Conservation (phyloP, 2,797 vertebrate species). For the Muscicapa comitata region DNA sequence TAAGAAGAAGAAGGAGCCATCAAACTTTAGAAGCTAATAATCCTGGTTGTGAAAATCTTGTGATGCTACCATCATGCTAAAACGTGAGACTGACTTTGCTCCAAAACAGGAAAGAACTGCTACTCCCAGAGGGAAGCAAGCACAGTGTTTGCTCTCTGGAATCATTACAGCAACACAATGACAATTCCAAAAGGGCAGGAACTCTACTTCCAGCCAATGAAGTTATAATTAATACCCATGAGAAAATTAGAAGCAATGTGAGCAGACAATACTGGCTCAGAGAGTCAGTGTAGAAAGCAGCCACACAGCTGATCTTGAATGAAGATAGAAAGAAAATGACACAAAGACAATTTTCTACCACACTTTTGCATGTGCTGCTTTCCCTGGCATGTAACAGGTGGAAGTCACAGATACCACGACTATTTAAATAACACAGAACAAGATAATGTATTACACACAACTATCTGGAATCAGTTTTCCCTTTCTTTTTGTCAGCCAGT, state of each 20-base stretch:
- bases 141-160: not conserved
- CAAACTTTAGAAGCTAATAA: not conserved
- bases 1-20: too few relatives aligned
- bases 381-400: not conserved
- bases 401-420: not conserved
- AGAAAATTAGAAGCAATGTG: not conserved
- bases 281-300: not conserved
- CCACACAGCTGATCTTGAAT: not conserved
- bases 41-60: not conserved
- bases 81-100: not conserved
- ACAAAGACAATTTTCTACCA: not conserved
- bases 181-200: not conserved
- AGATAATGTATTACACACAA: not conserved
- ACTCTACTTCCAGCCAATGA: not conserved
- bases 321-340: not conserved
- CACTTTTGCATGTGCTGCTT: not conserved
- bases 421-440: not conserved
- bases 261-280: not conserved
- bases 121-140: not conserved
- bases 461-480: not conserved
- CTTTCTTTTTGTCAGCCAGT: not conserved
- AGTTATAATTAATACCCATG: not conserved
- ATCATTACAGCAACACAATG: not conserved
- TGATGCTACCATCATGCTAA: not conserved
- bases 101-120: not conserved